Evolutionary conservation across 2,888 invertebrate species (phyloP).

Genomic region (Notocelia uddmanniana): DNA sequence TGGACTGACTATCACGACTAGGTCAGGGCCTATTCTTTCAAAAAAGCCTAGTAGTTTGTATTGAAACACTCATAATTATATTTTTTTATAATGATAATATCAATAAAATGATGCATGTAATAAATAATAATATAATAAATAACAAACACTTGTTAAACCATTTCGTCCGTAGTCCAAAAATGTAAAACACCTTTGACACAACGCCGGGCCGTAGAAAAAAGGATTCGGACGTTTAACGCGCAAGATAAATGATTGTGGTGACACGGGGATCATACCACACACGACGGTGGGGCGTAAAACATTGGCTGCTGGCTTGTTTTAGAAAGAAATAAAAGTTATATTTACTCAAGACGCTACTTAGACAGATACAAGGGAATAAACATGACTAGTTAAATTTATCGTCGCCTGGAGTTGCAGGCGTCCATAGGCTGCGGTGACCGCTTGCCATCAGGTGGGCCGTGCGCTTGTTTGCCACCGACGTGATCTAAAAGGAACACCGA

Average conservation of each 20-base stretch:
- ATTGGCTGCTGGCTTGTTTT: background rate
- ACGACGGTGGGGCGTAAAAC: slow-evolving; percentile 51
- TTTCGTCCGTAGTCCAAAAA: background rate
- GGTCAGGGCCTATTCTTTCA: slow-evolving; percentile 73
- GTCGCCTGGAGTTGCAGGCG: no score
- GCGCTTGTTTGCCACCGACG: no score
- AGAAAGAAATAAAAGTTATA: no score
- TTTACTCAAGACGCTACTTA: no score
- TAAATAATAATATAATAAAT: background rate
- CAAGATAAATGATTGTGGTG: slow-evolving; percentile 68
- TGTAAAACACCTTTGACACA: slow-evolving; percentile 25
- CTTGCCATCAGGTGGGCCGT: no score
- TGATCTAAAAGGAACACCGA: no score
- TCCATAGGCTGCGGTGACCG: no score
- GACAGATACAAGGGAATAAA: no score
- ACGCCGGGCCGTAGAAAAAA: slow-evolving; percentile 3
- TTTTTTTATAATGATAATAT: background rate
- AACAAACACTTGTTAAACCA: slow-evolving; percentile 3
- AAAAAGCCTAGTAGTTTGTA: background rate
- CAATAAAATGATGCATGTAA: background rate
- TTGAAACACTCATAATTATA: background rate
- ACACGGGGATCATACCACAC: slow-evolving; percentile 66
- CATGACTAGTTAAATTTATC: no score
- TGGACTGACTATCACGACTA: slow-evolving; percentile 88
- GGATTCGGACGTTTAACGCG: background rate